These are phyloP conservation scores for Propithecus perrieri DNA, from an alignment of 2,797 vertebrate genomes.

Conservation along the genomic window DNA sequence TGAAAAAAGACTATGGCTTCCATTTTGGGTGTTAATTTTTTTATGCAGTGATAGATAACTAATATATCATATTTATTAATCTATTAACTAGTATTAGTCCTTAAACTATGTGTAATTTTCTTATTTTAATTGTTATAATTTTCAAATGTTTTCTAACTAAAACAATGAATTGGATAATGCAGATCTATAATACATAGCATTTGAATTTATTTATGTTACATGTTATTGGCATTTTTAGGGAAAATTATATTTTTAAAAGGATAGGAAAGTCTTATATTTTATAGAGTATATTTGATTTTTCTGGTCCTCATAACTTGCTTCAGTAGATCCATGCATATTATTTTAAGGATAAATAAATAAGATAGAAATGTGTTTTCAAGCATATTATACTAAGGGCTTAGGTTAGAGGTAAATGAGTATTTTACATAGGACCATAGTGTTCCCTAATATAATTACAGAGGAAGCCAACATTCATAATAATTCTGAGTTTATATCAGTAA, in stretches of 20 bases:
- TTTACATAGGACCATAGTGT: not conserved
- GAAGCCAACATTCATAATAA: not conserved
- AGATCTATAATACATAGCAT: not conserved
- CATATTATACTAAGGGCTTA: not conserved
- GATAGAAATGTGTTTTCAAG: not conserved
- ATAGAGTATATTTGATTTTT: not conserved
- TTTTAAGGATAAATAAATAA: conserved; percentile 15
- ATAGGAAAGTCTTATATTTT: not conserved
- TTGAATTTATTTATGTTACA: not conserved
- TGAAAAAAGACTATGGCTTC: not conserved
- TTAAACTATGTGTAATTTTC: not conserved
- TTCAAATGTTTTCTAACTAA: conserved; percentile 7
- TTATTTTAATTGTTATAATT: conserved; percentile 15
- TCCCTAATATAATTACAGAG: not conserved
- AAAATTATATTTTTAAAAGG: not conserved
- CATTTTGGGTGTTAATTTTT: not conserved
- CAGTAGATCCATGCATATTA: not conserved
- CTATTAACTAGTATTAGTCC: not conserved
- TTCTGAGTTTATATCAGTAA: not conserved
- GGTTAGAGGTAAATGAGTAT: not conserved
- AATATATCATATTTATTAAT: conserved; percentile 7
- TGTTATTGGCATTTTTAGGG: not conserved
- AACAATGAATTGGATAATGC: not conserved
- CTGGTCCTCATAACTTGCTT: not conserved
- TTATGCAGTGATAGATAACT: not conserved